Conservation (phyloP, 2,888 invertebrate genomes). For the Noctua pronuba region DNA sequence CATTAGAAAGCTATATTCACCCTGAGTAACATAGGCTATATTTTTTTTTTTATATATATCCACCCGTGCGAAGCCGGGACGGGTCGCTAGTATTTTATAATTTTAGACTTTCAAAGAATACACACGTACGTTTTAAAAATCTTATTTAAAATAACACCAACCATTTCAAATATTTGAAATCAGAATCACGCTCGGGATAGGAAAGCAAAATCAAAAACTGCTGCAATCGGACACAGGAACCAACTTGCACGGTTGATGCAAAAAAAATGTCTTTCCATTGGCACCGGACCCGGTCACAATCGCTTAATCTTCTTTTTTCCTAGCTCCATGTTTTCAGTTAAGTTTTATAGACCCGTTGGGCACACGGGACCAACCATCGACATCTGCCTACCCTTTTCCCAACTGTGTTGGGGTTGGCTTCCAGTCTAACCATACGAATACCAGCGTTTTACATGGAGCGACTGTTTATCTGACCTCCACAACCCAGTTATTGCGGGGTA, state of each 20-base stretch:
- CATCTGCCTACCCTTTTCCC: background rate
- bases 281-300: slow-evolving; percentile 35
- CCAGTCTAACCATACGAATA: background rate
- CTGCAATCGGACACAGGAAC: slow-evolving; percentile 5
- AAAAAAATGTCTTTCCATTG: slow-evolving; percentile 45
- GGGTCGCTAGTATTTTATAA: background rate
- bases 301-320: slow-evolving; percentile 40
- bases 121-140: background rate
- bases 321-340: slow-evolving; percentile 50
- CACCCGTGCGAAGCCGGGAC: too few relatives aligned
- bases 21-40: too few relatives aligned
- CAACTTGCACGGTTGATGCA: slow-evolving; percentile 26
- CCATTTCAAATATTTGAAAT: background rate
- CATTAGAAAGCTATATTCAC: too few relatives aligned
- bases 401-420: background rate
- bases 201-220: slow-evolving; percentile 15
- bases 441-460: background rate
- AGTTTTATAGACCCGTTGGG: slow-evolving; percentile 48
- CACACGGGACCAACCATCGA: slow-evolving; percentile 36
- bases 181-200: background rate
- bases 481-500: background rate
- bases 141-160: background rate
- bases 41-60: too few relatives aligned
- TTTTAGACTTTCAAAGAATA: background rate
- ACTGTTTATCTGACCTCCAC: background rate